Conservation (phyloP, 2,888 invertebrate species). For the Chrysomela aeneicollis region DNA sequence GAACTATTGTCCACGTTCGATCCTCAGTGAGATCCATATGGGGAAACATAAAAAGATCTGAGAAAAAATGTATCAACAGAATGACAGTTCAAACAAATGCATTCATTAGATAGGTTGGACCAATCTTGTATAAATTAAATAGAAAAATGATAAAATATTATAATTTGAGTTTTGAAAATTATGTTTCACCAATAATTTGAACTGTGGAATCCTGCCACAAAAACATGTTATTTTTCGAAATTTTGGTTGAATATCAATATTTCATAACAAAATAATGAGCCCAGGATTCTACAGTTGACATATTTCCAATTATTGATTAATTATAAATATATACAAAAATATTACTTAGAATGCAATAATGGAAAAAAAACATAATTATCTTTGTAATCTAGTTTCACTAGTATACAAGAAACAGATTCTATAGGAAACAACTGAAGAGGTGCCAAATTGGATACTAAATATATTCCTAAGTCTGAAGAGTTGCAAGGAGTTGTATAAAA, state of each 20-base stretch:
- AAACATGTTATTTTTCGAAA: too few relatives aligned
- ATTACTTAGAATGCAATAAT: conserved; percentile 6
- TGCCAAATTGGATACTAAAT: conserved; percentile 2
- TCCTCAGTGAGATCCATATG: neutral
- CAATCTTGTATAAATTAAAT: neutral
- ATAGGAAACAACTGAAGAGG: too few relatives aligned
- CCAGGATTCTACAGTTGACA: too few relatives aligned
- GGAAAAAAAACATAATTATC: conserved; percentile 7
- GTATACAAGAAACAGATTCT: too few relatives aligned
- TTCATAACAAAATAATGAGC: too few relatives aligned
- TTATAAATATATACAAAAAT: too few relatives aligned
- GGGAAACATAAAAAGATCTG: neutral
- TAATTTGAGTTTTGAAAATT: too few relatives aligned
- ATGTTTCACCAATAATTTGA: too few relatives aligned
- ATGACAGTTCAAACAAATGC: neutral
- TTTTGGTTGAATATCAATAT: too few relatives aligned
- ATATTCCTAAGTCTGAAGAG: neutral
- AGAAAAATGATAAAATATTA: too few relatives aligned
- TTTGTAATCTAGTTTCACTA: conserved; percentile 10
- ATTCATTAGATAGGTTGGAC: neutral
- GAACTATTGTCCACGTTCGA: conserved; percentile 14
- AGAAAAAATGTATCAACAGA: conserved; percentile 3
- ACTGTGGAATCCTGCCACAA: too few relatives aligned
- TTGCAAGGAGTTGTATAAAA: neutral
- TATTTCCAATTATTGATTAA: too few relatives aligned